Evolutionary conservation across 2,888 invertebrate genomes (phyloP).

Genomic region (Uloborus plumipes): DNA sequence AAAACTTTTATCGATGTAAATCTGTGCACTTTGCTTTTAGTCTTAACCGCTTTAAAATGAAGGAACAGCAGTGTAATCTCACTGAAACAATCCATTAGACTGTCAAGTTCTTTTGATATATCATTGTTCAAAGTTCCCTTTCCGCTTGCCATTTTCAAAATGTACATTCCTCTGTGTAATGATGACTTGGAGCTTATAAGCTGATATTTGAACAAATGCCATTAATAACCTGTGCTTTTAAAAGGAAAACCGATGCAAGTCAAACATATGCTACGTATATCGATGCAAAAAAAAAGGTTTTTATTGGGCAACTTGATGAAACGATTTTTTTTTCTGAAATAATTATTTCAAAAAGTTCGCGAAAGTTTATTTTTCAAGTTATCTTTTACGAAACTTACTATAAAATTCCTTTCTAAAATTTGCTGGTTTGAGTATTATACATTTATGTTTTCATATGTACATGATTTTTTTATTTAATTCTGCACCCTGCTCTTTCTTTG

Average conservation of each 20-base stretch:
- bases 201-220: slow-evolving; percentile 4
- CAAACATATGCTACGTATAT: not conserved
- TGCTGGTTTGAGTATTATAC: too few relatives aligned
- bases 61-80: not conserved
- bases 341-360: too few relatives aligned
- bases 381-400: too few relatives aligned
- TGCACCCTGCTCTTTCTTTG: too few relatives aligned
- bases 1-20: not conserved
- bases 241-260: not conserved
- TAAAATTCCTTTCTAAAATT: too few relatives aligned
- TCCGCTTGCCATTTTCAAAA: not conserved
- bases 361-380: too few relatives aligned
- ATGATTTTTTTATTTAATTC: too few relatives aligned
- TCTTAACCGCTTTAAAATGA: not conserved
- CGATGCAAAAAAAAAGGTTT: not conserved
- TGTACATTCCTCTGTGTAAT: not conserved
- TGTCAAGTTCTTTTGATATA: slow-evolving; percentile 1
- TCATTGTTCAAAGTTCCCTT: not conserved
- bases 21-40: too few relatives aligned
- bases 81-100: slow-evolving; percentile 9
- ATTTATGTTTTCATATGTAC: too few relatives aligned
- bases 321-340: too few relatives aligned
- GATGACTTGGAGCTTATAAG: slow-evolving; percentile 6
- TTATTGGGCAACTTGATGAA: too few relatives aligned
- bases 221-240: not conserved